Base-by-base conservation (phyloP, 1,140 invertebrate species). In the Sycobia sp. region DNA sequence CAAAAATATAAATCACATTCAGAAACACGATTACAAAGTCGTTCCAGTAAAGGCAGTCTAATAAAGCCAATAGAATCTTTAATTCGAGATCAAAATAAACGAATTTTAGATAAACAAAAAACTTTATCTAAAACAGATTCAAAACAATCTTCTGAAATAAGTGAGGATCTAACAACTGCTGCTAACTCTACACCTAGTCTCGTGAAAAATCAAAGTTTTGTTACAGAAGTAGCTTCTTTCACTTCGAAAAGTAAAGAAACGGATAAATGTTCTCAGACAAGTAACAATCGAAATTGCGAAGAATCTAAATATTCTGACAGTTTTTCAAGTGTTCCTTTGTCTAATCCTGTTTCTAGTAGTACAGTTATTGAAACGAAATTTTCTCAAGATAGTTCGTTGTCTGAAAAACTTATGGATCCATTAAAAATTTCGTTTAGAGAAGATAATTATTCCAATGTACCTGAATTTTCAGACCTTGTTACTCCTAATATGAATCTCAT, bases 401-500 rank as follows among this genome's bases (percentile, higher is more conserved):
- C 74, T 4, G 76, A 78, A 16, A 38, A 67, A 14, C 57, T 77
- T 4, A 63, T 80, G 18, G 78, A 82, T 71, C 71, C 77, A 13
- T 69, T 70, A 59, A 80, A 71, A 68, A 79, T 82, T 53, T 79
- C 75, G 32, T 78, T 81, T 46, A 75, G 79, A 53, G 76, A 81
- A 44, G 64, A 64, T 5, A 66, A 50, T 59, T 73, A 70, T 55
- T 73, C 69, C 0, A 76, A 73, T 20, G 75, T 76, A 54, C 69
- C 72, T 7, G 78, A 82, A 56, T 82, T 82, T 65, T 67, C 60
- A 51, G 73, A 80, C 57, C 70, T 82, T 46, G 65, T 69, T 18
- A 78, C 77, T 13, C 79, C 80, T 8, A 75, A 82, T 66, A 63
- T 79, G 9, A 80, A 77, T 74, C 65, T 80, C n/a, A 71, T 75